Evolutionary conservation across 2,797 vertebrate genomes (phyloP).

Genomic region (Passerculus sandwichensis): DNA sequence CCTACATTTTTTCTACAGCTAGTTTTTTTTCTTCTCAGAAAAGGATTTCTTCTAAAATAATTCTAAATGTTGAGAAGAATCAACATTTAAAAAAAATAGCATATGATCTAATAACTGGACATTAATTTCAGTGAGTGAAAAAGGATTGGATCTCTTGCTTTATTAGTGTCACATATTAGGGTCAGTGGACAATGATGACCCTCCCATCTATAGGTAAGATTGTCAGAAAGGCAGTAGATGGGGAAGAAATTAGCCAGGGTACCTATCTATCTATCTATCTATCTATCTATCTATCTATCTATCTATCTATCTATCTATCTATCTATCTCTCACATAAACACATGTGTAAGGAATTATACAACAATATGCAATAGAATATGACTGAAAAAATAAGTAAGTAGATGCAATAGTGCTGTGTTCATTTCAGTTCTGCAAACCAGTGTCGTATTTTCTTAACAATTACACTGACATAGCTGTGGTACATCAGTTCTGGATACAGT

Average conservation of each 20-base stretch:
- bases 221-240: neutral
- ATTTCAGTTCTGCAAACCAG: neutral
- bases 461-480: neutral
- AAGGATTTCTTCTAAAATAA: neutral
- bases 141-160: neutral
- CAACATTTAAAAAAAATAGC: neutral
- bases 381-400: neutral
- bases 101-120: neutral
- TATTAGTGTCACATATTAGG: neutral
- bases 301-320: no score
- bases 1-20: neutral
- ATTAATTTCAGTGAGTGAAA: neutral
- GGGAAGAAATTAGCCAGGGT: neutral
- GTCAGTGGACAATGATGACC: neutral
- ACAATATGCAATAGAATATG: neutral
- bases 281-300: no score
- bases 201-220: neutral
- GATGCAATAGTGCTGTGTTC: neutral
- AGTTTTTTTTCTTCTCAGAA: neutral
- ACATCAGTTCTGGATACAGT: neutral
- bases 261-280: no score
- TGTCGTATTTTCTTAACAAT: neutral
- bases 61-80: neutral
- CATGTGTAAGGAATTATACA: neutral
- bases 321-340: no score